Percentiles rank a stretch among this genome's conserved stretches.
These are phyloP conservation scores for Conomelus anceps DNA, from an alignment of 2,888 invertebrate species.

Conservation along the genomic window DNA sequence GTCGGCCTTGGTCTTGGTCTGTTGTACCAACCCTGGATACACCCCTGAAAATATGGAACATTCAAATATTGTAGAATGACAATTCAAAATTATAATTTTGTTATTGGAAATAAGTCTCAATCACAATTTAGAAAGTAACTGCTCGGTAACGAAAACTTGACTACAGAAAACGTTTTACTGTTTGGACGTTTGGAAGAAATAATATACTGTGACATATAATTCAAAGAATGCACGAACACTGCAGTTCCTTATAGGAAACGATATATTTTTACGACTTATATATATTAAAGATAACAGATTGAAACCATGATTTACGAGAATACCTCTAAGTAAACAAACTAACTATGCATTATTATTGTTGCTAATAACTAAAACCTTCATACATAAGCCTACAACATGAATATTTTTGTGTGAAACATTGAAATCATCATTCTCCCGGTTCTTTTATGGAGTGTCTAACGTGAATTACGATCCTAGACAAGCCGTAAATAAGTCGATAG, in stretches of 20 bases:
- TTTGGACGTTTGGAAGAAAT: too few species aligned
- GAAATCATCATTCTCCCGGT: not conserved
- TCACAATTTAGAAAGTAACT: too few species aligned
- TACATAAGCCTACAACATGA: not conserved
- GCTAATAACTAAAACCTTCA: not conserved
- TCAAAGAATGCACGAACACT: not conserved
- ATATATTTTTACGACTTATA: not conserved
- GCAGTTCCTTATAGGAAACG: not conserved
- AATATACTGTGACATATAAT: too few species aligned
- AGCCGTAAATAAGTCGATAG: not conserved
- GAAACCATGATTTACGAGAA: not conserved
- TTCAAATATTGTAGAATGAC: too few species aligned
- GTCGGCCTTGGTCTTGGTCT: too few species aligned
- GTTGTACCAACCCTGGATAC: too few species aligned
- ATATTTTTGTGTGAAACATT: not conserved
- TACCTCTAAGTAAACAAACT: not conserved
- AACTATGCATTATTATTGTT: not conserved
- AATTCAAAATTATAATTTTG: too few species aligned
- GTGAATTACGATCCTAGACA: not conserved
- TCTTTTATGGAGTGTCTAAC: not conserved
- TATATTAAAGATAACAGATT: not conserved
- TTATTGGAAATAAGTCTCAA: too few species aligned
- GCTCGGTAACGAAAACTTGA: too few species aligned
- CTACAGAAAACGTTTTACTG: too few species aligned
- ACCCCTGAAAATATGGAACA: too few species aligned